phyloP scores from a whole-genome alignment of 2,797 vertebrate species.

The Syngnathus acus region DNA sequence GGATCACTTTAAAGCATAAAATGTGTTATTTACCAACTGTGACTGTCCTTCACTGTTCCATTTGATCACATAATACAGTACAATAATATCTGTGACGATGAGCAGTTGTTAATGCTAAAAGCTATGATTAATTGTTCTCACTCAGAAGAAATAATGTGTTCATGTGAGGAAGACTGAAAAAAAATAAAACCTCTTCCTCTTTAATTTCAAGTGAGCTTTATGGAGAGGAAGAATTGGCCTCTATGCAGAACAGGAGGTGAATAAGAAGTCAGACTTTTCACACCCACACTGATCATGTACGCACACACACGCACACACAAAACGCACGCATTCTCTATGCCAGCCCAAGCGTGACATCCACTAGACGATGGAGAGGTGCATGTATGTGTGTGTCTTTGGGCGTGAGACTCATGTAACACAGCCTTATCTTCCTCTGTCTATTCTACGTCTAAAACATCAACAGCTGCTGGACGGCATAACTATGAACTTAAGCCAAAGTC shows the following conservation, averaged over 20 bases:
- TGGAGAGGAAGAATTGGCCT: constrained; percentile 58
- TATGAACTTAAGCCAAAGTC: constrained; percentile 31
- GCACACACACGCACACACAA: constrained; percentile 19
- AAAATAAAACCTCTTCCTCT: background rate
- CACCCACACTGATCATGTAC: constrained; percentile 41
- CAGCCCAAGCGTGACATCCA: constrained; percentile 51
- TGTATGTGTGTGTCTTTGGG: constrained; percentile 20
- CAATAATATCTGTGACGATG: no score
- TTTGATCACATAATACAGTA: background rate
- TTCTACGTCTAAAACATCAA: constrained; percentile 28
- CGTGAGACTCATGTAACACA: constrained; percentile 25
- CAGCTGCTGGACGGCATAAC: constrained; percentile 1
- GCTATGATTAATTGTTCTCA: background rate
- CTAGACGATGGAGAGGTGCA: constrained; percentile 53
- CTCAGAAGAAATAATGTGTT: constrained; percentile 3
- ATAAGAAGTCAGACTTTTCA: constrained; percentile 63
- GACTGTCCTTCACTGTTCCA: background rate
- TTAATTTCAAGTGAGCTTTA: constrained; percentile 50
- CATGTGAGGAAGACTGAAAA: background rate
- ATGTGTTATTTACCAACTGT: constrained; percentile 6
- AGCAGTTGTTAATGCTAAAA: no score
- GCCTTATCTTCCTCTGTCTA: constrained; percentile 34
- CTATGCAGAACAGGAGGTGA: constrained; percentile 50
- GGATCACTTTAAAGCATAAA: constrained; percentile 33
- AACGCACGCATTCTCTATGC: constrained; percentile 45